Percentiles rank a stretch among this genome's conserved stretches.
phyloP scores from a whole-genome alignment of 2,888 invertebrate species.

The Pseudococcus longispinus region DNA sequence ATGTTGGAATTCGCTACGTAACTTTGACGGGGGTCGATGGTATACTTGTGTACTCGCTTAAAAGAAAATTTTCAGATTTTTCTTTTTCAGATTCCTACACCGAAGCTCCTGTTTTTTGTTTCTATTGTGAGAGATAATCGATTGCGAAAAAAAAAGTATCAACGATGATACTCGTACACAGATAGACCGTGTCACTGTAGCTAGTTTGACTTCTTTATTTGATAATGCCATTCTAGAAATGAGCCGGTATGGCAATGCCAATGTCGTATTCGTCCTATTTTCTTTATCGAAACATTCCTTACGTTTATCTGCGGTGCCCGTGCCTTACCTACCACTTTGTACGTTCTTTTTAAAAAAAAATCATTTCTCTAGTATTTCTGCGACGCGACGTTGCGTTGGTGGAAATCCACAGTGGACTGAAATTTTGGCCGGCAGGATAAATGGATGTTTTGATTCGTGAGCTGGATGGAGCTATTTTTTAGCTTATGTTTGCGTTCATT shows the following conservation, averaged over 20 bases:
- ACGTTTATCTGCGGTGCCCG: neutral
- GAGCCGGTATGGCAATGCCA: neutral
- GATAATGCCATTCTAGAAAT: constrained; percentile 7
- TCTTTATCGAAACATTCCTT: neutral
- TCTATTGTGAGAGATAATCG: neutral
- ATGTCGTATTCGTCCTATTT: neutral
- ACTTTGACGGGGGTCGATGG: neutral
- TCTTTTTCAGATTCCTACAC: neutral
- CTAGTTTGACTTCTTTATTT: neutral
- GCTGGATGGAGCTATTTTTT: neutral
- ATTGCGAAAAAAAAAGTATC: neutral
- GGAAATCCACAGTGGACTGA: too few relatives aligned
- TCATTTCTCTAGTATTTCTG: neutral
- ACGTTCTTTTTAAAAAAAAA: neutral
- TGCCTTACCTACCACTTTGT: neutral
- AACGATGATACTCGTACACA: neutral
- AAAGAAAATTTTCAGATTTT: neutral
- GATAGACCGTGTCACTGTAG: neutral
- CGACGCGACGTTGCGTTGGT: neutral
- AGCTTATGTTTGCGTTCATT: neutral
- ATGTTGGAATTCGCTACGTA: neutral
- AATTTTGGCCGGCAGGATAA: neutral
- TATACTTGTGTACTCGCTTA: neutral
- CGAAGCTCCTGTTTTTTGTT: neutral
- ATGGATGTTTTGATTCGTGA: neutral